A percentile compares a stretch with the other conserved stretches of the same genome.
Conservation (phyloP, 2,113 vertebrate genomes). For the Pelmatolapia mariae region DNA sequence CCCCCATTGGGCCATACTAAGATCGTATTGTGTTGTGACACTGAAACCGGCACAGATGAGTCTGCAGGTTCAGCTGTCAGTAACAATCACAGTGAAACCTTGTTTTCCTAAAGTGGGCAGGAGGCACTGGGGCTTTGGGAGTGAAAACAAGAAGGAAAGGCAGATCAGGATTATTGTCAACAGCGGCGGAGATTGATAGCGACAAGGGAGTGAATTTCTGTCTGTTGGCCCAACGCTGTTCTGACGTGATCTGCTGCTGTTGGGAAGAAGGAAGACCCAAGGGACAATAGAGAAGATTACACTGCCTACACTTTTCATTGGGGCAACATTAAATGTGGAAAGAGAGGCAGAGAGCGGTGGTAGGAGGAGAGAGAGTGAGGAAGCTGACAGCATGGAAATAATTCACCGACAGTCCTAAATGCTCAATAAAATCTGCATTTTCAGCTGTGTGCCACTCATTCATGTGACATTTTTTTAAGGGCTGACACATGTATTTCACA, state of each 20-base stretch:
- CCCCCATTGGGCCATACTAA: background rate
- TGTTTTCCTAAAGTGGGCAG: constrained; percentile 47
- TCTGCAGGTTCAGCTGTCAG: constrained; percentile 45
- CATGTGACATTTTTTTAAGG: constrained; percentile 17
- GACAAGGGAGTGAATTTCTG: constrained; percentile 68
- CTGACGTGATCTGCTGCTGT: constrained; percentile 58
- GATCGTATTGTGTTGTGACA: background rate
- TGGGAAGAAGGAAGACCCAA: constrained; percentile 32
- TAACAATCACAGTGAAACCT: constrained; percentile 51
- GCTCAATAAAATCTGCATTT: constrained; percentile 18
- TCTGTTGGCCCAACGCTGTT: constrained; percentile 47
- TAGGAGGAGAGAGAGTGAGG: background rate
- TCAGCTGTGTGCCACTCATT: background rate
- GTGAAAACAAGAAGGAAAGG: constrained; percentile 54
- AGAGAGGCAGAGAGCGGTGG: background rate
- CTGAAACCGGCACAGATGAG: constrained; percentile 6
- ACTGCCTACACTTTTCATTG: constrained; percentile 60
- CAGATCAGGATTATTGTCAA: constrained; percentile 70
- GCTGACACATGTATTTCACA: background rate
- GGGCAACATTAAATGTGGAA: constrained; percentile 36
- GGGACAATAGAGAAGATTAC: constrained; percentile 58
- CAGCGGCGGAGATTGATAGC: constrained; percentile 57
- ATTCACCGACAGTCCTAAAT: background rate
- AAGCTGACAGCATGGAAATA: constrained; percentile 5
- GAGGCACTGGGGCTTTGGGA: constrained; percentile 37